Base-by-base conservation (phyloP, 1,140 invertebrate genomes). In the Calosoma granatense region DNA sequence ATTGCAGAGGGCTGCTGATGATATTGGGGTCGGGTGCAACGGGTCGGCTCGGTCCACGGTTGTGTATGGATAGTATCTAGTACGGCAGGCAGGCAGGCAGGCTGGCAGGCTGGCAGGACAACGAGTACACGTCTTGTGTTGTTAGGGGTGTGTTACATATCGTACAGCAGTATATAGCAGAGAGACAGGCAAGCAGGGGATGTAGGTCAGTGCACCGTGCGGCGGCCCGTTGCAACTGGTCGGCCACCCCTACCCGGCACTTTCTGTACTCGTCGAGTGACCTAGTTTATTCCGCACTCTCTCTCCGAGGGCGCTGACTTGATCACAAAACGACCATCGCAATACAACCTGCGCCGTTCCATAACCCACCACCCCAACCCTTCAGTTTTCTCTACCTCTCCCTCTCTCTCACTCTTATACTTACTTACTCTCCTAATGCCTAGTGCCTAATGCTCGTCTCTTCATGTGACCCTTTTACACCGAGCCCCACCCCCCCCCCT, bases 201-300 rank as follows among this genome's bases (percentile, higher is more conserved):
- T 47, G 41, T 47, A 47, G 41, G 41, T 47, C 41, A 47, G 41
- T 47, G 41, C 41, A 47, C 41, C 26, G 26, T 47, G 41, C 41
- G 17, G 9, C 41, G 41, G 41, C 17, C 6, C 9, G 41, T 17
- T 17, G 17, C 41, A 9, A 4, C 41, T 6, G 4, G 26, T 6
- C 6, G 6, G 14, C 26, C 41, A 3, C 15, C 3, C 41, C 3
- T 12, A 4, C 9, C 41, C 17, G n/a, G 26, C 41, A 47, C 4
- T 12, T 30, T 30, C 26, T 47, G 17, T 17, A 47, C 41, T 47
- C 41, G 6, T 47, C 41, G 41, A 11, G 17, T 47, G 41, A 36
- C 26, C 26, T n/a, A 36, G 26, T 36, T 36, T 36, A 36, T 36
- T 36, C 26, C n/a, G 26, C 41, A 11, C 41, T 17, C 41, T 17